A percentile compares a stretch with the other conserved stretches of the same genome.
These are phyloP conservation scores for Unio pictorum DNA, from an alignment of 2,888 invertebrate genomes.

Conservation along the genomic window DNA sequence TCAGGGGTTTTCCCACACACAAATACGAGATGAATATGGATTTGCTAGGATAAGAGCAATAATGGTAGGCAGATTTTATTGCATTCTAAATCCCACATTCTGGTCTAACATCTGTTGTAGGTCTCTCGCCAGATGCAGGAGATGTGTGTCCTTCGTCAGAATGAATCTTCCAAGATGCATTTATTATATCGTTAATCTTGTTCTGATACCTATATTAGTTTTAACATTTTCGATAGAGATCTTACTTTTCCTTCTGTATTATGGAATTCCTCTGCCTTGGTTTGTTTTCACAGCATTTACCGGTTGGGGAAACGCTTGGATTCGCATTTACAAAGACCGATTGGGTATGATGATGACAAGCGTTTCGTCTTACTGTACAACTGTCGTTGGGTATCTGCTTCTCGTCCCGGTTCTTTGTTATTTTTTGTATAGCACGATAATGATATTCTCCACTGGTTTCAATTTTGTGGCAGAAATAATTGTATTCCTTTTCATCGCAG, in stretches of 20 bases:
- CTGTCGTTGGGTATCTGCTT: neutral
- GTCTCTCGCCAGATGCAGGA: neutral
- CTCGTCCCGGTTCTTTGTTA: conserved; percentile 2
- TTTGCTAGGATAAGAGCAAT: conserved; percentile 6
- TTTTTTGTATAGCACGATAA: neutral
- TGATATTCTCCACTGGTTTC: conserved; percentile 14
- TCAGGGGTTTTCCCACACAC: conserved; percentile 8
- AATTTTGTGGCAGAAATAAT: conserved; percentile 14
- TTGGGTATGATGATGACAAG: neutral
- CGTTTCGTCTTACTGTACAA: neutral
- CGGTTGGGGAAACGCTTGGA: neutral
- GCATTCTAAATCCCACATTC: conserved; percentile 11
- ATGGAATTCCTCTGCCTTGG: conserved; percentile 7
- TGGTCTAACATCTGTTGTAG: conserved; percentile 5
- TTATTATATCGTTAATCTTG: neutral
- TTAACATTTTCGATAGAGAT: conserved; percentile 10
- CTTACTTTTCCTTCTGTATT: conserved; percentile 9
- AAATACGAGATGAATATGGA: conserved; percentile 5
- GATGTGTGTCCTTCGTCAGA: neutral
- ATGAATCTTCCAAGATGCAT: too few species aligned
- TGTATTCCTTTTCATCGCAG: conserved; percentile 16
- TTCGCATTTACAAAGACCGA: neutral
- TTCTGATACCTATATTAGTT: conserved; percentile 9
- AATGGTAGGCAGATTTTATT: conserved; percentile 7
- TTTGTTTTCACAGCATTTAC: neutral